phyloP scores from a whole-genome alignment of 92 coral and sea anemone genomes.

The Zoanthus gigantus region DNA sequence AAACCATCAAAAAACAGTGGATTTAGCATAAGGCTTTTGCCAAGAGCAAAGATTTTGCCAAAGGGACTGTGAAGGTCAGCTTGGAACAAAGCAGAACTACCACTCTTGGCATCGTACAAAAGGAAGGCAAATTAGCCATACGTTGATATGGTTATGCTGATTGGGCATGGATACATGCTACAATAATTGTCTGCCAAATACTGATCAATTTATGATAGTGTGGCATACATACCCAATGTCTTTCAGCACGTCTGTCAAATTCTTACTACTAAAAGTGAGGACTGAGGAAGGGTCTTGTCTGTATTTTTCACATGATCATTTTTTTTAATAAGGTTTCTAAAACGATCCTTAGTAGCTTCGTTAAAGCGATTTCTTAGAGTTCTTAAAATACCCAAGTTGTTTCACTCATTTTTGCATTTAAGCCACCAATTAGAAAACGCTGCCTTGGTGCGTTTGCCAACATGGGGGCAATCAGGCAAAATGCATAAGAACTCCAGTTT shows the following conservation, averaged over 20 bases:
- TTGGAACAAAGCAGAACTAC: conserved; percentile 58
- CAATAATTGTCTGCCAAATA: conserved; percentile 69
- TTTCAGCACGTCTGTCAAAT: conserved; percentile 58
- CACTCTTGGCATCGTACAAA: conserved; percentile 57
- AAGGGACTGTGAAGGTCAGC: conserved; percentile 69
- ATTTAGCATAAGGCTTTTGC: conserved; percentile 57
- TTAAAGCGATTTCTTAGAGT: conserved; percentile 66
- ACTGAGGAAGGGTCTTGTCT: conserved; percentile 78
- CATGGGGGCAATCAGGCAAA: conserved; percentile 71
- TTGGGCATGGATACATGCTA: conserved; percentile 76
- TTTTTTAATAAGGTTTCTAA: conserved; percentile 68
- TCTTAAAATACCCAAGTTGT: conserved; percentile 60
- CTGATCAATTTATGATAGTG: conserved; percentile 72
- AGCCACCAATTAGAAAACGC: conserved; percentile 75
- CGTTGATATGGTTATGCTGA: conserved; percentile 60
- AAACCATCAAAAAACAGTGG: conserved; percentile 54
- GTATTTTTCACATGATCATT: conserved; percentile 78
- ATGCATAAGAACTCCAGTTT: conserved; percentile 35
- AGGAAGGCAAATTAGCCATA: conserved; percentile 72
- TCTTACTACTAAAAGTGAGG: conserved; percentile 49
- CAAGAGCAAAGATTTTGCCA: conserved; percentile 55
- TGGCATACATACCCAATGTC: conserved; percentile 68
- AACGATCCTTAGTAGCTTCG: conserved; percentile 52
- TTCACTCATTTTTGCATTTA: conserved; percentile 54
- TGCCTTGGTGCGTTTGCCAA: conserved; percentile 67